Evolutionary conservation across 2,888 invertebrate genomes (phyloP).

Genomic region (Alentia gelatinosa): DNA sequence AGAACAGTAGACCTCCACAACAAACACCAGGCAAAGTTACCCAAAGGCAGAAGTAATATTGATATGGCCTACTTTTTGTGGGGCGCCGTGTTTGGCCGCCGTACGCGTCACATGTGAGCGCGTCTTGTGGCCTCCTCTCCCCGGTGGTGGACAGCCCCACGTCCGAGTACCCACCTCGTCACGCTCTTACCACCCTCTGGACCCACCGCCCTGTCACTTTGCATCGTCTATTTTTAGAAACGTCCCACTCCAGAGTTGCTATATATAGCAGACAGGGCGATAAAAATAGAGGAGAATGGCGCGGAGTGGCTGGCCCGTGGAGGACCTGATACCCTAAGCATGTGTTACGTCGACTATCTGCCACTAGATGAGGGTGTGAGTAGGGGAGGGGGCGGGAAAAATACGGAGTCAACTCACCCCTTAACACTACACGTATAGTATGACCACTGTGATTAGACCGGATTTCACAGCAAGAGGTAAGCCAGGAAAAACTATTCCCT

Average conservation of each 20-base stretch:
- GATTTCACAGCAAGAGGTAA: no score
- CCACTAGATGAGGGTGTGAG: neutral
- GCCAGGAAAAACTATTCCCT: no score
- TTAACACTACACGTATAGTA: no score
- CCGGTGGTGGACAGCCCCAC: neutral
- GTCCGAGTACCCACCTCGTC: neutral
- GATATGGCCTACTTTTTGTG: constrained; percentile 1
- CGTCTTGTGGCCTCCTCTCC: no score
- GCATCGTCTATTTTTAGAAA: constrained; percentile 7
- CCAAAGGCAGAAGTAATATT: neutral
- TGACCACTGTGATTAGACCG: no score
- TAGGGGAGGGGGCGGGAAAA: no score
- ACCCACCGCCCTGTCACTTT: neutral
- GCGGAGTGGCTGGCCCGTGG: neutral
- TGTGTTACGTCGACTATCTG: neutral
- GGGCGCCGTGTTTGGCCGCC: neutral
- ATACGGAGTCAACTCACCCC: no score
- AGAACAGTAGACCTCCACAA: no score
- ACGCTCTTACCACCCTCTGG: neutral
- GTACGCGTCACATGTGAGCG: no score
- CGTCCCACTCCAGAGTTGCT: neutral
- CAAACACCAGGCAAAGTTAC: no score
- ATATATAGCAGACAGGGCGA: neutral
- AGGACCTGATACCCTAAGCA: neutral
- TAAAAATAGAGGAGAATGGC: neutral